phyloP scores from a whole-genome alignment of 23 tunicate species.

The Diplosoma virens region DNA sequence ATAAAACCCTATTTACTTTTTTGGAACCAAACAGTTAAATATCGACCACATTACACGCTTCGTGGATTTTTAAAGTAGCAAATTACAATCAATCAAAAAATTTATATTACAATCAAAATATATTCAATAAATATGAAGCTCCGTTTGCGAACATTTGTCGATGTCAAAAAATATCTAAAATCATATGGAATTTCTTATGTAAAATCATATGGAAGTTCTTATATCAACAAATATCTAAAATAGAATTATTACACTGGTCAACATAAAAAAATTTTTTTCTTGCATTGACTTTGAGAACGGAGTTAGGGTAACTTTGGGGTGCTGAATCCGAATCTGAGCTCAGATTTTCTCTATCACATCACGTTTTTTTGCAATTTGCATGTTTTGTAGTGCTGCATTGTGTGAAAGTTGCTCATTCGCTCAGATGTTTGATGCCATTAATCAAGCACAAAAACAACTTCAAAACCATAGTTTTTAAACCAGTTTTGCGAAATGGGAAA shows the following conservation, averaged over 20 bases:
- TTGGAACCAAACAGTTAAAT: no score
- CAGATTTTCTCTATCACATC: slow-evolving; percentile 55
- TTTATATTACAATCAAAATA: no score
- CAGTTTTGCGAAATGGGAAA: slow-evolving; percentile 3
- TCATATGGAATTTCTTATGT: no score
- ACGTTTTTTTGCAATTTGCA: slow-evolving; percentile 29
- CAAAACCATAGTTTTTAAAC: slow-evolving; percentile 17
- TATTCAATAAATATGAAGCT: no score
- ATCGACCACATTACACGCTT: no score
- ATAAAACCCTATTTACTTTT: no score
- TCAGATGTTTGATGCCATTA: slow-evolving; percentile 25
- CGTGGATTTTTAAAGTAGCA: no score
- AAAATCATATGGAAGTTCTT: no score
- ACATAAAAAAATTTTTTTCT: slow-evolving; percentile 39
- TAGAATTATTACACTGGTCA: slow-evolving; percentile 17
- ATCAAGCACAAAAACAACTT: slow-evolving; percentile 15
- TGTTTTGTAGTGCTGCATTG: slow-evolving; percentile 17
- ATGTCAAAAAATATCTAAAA: no score
- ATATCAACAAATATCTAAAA: no score
- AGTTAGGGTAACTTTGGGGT: slow-evolving; percentile 38
- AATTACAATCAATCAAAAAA: no score
- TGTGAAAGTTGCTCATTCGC: slow-evolving; percentile 24
- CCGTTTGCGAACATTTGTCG: no score
- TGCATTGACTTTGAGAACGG: slow-evolving; percentile 39
- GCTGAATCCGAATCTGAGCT: slow-evolving; percentile 56